Percentiles rank a stretch among this genome's conserved stretches.
Evolutionary conservation across 2,113 vertebrate species (phyloP).

Genomic region (Helogale parvula): DNA sequence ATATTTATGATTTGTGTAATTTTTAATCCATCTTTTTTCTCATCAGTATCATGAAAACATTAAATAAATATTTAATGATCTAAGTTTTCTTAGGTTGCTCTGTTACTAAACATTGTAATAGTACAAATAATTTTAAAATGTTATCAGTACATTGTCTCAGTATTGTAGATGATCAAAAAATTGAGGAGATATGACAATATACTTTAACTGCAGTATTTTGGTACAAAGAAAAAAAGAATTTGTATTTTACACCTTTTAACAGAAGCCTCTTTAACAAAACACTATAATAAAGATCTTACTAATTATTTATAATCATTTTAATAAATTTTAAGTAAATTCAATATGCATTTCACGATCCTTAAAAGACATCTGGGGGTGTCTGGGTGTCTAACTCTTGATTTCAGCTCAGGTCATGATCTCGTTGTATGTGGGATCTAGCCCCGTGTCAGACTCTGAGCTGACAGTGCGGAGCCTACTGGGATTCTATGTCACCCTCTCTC

Average conservation of each 20-base stretch:
- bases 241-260: background rate
- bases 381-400: too few species aligned
- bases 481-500: too few species aligned
- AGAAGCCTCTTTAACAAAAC: background rate
- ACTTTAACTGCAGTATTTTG: background rate
- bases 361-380: background rate
- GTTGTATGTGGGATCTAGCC: too few species aligned
- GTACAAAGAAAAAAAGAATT: background rate
- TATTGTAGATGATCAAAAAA: background rate
- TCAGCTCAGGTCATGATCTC: too few species aligned
- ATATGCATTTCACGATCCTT: constrained; percentile 33
- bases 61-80: background rate
- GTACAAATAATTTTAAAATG: background rate
- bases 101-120: background rate
- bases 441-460: too few species aligned
- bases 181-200: background rate
- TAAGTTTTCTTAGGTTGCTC: background rate
- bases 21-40: background rate
- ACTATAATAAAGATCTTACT: background rate
- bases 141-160: background rate
- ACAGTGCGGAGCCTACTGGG: too few species aligned
- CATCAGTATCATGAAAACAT: background rate
- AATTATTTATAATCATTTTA: background rate
- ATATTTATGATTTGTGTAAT: background rate
- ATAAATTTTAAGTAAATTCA: constrained; percentile 50